Evolutionary conservation across 2,113 vertebrate species (phyloP).

Genomic region (Chitala chitala): DNA sequence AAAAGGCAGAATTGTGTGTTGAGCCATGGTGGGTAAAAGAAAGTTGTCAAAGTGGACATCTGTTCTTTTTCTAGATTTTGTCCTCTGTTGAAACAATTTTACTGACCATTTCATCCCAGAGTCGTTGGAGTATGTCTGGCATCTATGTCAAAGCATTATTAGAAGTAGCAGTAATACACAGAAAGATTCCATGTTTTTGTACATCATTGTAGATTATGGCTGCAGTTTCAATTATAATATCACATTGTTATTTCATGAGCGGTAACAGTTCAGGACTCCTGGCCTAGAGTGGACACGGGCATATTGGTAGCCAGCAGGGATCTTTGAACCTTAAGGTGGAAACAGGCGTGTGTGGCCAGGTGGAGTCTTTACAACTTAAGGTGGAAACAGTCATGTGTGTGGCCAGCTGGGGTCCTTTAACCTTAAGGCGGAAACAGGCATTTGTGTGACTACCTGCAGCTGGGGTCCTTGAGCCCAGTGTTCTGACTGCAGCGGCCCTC

Average conservation of each 20-base stretch:
- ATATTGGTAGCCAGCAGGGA: not conserved
- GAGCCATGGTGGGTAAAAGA: conserved; percentile 35
- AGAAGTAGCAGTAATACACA: not conserved
- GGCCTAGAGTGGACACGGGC: not conserved
- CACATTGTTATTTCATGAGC: not conserved
- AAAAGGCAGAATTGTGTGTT: conserved; percentile 44
- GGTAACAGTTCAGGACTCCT: not conserved
- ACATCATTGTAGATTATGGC: too few relatives aligned
- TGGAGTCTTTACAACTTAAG: too few relatives aligned
- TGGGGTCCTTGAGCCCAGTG: too few relatives aligned
- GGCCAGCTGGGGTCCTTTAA: too few relatives aligned
- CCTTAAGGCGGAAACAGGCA: too few relatives aligned
- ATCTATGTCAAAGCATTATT: not conserved
- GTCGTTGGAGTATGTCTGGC: not conserved
- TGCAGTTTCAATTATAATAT: too few relatives aligned
- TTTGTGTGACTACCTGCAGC: too few relatives aligned
- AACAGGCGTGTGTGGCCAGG: too few relatives aligned
- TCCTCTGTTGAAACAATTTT: not conserved
- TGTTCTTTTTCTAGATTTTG: conserved; percentile 15
- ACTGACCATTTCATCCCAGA: not conserved
- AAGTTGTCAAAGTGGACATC: conserved; percentile 44
- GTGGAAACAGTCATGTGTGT: too few relatives aligned
- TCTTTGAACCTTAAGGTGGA: not conserved
- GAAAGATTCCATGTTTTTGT: too few relatives aligned
- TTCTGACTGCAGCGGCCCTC: too few relatives aligned